Percentiles rank a stretch among this genome's conserved stretches.
Conservation (phyloP, 2,888 invertebrate species). For the Cyrtodaria siliqua region DNA sequence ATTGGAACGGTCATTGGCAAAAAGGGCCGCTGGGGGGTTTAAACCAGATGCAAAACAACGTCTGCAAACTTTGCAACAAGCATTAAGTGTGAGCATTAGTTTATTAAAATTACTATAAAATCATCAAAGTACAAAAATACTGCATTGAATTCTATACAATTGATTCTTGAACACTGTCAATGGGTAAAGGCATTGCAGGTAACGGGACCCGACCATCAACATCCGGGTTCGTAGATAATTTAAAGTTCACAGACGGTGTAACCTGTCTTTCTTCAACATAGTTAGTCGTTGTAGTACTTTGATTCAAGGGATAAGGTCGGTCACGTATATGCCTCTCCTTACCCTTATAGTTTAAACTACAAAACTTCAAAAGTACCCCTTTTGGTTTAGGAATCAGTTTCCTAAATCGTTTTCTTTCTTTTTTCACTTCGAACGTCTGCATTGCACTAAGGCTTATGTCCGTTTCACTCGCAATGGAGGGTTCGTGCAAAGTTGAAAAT, state of each 20-base stretch:
- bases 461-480: slow-evolving; percentile 47
- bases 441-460: slow-evolving; percentile 61
- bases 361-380: slow-evolving; percentile 57
- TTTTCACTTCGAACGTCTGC: slow-evolving; percentile 59
- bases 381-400: slow-evolving; percentile 59
- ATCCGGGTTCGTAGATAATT: slow-evolving; percentile 8
- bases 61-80: too few relatives aligned
- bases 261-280: too few relatives aligned
- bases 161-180: slow-evolving; percentile 61
- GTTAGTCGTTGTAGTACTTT: not conserved
- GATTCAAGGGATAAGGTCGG: slow-evolving; percentile 55
- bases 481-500: slow-evolving; percentile 48
- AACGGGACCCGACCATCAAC: slow-evolving; percentile 16
- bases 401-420: slow-evolving; percentile 49
- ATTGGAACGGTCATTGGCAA: too few relatives aligned
- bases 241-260: not conserved
- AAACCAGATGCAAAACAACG: too few relatives aligned
- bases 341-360: slow-evolving; percentile 62
- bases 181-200: slow-evolving; percentile 52
- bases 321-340: slow-evolving; percentile 50
- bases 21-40: too few relatives aligned
- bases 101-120: too few relatives aligned
- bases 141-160: slow-evolving; percentile 43
- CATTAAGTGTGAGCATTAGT: too few relatives aligned
- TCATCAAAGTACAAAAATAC: not conserved